Base-by-base conservation (phyloP, 2,888 invertebrate genomes). In the Cosmia pyralina region DNA sequence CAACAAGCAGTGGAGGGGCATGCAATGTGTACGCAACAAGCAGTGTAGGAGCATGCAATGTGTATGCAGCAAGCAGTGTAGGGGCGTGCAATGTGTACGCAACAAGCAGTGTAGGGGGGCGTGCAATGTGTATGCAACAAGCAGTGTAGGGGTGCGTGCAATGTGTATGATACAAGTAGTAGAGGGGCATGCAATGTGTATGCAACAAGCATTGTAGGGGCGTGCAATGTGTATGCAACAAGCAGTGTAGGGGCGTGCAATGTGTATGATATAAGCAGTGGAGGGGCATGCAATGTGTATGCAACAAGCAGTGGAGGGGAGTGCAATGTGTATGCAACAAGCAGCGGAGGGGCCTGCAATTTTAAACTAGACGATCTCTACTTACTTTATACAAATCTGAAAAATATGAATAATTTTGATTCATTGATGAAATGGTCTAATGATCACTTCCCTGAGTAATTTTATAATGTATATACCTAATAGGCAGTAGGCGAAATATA, bases 401-500 rank as follows among this genome's bases (percentile, higher is more conserved):
- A 44, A 48, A 38, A 15, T 17, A 4, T 13, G 7, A n/a, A 63
- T 46, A 19, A 46, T 50, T 77, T 6, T 19, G 69, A 44, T 77
- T 62, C 38, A 52, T 41, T 48, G 6, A 48, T 50, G n/a, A 38
- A 57, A 34, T 65, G 19, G 15, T 66, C 19, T 4, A 17, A 19
- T 50, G 50, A 17, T 60, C 28, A 60, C 10, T 59, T 70, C 4
- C 22, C 3, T 15, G 28, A 19, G 10, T 22, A 44, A 34, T 57
- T 55, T 34, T 41, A 22, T 34, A 34, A 5, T n/a, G n/a, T 52
- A 11, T 11, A 10, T 53, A 34, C 17, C 5, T 70, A n/a, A n/a
- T n/a, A 71, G n/a, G 59, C 75, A 50, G 44, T 76, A 53, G 62
- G 19, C 22, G n/a, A 53, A 75, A 63, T 48, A 76, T 73, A 38